Conservation (phyloP, 2,797 vertebrate species). For the Denticeps clupeoides region DNA sequence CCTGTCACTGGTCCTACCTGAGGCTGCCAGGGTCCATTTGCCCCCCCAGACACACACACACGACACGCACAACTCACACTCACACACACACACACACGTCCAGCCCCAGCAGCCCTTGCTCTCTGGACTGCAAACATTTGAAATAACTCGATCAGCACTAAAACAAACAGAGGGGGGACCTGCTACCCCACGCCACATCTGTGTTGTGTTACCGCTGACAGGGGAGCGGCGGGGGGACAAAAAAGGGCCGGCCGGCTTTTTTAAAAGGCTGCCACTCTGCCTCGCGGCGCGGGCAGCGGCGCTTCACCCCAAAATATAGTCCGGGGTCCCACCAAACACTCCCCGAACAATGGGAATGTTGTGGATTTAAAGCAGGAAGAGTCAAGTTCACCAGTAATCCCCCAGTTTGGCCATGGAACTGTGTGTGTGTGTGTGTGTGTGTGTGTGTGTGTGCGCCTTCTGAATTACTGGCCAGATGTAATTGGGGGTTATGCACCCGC, state of each 20-base stretch:
- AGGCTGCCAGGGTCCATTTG: constrained; percentile 14
- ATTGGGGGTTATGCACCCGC: constrained; percentile 21
- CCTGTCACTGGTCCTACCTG: constrained; percentile 28
- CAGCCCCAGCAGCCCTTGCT: neutral
- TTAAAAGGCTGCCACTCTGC: constrained; percentile 56
- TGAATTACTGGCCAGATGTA: constrained; percentile 28
- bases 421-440: neutral
- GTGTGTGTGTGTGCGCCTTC: neutral
- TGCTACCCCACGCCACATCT: constrained; percentile 63
- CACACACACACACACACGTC: constrained; percentile 6
- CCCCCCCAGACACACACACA: constrained; percentile 10
- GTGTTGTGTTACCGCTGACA: constrained; percentile 56
- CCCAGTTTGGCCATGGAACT: too few relatives aligned
- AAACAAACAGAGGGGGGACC: constrained; percentile 68
- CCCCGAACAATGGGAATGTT: too few relatives aligned
- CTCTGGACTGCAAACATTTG: constrained; percentile 56
- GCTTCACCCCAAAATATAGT: too few relatives aligned
- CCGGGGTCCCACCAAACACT: too few relatives aligned
- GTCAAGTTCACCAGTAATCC: too few relatives aligned
- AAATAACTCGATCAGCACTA: constrained; percentile 61
- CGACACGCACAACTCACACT: neutral
- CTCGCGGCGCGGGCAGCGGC: too few relatives aligned
- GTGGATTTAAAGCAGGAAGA: too few relatives aligned
- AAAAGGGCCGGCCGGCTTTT: constrained; percentile 13
- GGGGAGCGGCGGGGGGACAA: constrained; percentile 30